These are phyloP conservation scores for Sporophila hypoxantha DNA, from an alignment of 2,113 vertebrate genomes.

Conservation along the genomic window DNA sequence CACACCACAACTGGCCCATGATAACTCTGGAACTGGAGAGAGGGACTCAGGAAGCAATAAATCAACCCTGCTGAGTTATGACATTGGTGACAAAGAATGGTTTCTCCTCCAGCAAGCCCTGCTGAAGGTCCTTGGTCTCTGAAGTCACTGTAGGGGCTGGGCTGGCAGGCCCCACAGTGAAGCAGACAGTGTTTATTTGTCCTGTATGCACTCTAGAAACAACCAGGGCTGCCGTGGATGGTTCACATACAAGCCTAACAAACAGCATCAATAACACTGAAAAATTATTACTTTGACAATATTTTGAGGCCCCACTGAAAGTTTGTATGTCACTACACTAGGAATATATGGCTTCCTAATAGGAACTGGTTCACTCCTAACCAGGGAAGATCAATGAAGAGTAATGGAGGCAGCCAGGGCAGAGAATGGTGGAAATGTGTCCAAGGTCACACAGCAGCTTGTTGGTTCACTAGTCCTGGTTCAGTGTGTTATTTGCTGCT, in stretches of 20 bases:
- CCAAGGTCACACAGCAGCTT: not conserved
- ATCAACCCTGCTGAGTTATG: constrained; percentile 46
- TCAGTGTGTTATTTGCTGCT: not conserved
- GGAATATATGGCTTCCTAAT: not conserved
- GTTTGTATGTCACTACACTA: not conserved
- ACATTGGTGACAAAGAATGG: constrained; percentile 41
- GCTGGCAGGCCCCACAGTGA: not conserved
- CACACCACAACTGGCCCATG: not conserved
- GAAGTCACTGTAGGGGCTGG: not conserved
- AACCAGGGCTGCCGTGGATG: not conserved
- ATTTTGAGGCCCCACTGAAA: not conserved
- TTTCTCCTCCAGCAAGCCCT: constrained; percentile 21
- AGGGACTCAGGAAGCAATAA: constrained; percentile 52
- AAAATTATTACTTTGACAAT: not conserved
- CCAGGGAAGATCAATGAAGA: not conserved
- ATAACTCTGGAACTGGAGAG: constrained; percentile 1
- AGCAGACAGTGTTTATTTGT: constrained; percentile 32
- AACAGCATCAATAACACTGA: not conserved
- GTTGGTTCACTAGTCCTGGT: not conserved
- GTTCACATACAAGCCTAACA: not conserved
- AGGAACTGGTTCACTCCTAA: not conserved
- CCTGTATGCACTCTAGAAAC: not conserved
- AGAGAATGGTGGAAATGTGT: not conserved
- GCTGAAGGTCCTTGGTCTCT: constrained; percentile 5
- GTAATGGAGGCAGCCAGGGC: not conserved